Conservation (phyloP, 1,140 invertebrate genomes). For the Copidosoma floridanum region DNA sequence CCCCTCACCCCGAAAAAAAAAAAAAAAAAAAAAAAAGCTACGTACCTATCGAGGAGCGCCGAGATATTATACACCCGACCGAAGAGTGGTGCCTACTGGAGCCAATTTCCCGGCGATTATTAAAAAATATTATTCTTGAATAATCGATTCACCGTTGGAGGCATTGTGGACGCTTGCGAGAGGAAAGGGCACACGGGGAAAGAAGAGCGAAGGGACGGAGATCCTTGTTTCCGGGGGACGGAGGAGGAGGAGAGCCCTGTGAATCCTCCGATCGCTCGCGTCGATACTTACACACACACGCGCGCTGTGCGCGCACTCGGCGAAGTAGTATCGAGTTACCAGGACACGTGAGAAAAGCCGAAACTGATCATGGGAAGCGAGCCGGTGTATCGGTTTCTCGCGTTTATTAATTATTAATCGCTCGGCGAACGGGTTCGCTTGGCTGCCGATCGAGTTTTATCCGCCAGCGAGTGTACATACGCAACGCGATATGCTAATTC, state of each 20-base stretch:
- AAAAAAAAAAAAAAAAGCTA: no score
- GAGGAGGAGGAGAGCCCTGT: no score
- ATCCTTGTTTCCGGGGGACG: no score
- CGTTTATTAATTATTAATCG: slow-evolving; percentile 6
- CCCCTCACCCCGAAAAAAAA: no score
- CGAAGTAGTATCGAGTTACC: slow-evolving; percentile 27
- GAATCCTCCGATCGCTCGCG: background rate
- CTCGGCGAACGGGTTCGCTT: background rate
- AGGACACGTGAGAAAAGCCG: slow-evolving; percentile 10
- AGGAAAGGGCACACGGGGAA: slow-evolving; percentile 5
- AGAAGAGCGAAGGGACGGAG: no score
- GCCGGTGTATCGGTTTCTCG: background rate
- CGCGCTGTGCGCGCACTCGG: no score
- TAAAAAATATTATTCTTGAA: slow-evolving; percentile 49
- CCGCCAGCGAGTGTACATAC: no score
- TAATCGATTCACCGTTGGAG: slow-evolving; percentile 35
- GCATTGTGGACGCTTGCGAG: slow-evolving; percentile 2
- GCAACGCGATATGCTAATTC: slow-evolving; percentile 1
- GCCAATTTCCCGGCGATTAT: slow-evolving; percentile 37
- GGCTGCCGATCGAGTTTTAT: no score
- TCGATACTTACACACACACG: background rate
- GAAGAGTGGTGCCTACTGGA: no score
- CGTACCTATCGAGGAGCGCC: no score
- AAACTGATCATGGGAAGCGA: slow-evolving; percentile 1
- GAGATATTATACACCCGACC: no score